Base-by-base conservation (phyloP, 2,797 vertebrate genomes). In the Epinephelus awoara region DNA sequence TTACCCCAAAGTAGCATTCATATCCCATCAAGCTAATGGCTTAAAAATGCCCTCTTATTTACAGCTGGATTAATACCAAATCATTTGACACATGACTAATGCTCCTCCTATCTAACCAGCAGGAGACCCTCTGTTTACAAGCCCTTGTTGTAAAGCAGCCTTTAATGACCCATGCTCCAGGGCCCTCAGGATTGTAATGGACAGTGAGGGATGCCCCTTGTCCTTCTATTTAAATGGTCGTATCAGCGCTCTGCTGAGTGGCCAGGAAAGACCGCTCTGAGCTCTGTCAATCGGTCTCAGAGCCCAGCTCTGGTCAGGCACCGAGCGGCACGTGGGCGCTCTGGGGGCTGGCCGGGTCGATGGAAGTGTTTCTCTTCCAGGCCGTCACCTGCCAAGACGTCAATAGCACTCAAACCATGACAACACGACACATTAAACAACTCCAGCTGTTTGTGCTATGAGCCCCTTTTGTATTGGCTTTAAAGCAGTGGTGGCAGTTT, bases 291-390 rank as follows among this genome's bases (percentile, higher is more conserved):
- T 18, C 1, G 14, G n/a, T 57, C 44, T 67, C 23, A 27, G 25
- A 25, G 46, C 25, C 4, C 8, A 1, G 21, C 51, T 21, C 38
- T 38, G 62, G 71, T 50, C 46, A 49, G 47, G 44, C 62, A 62
- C 57, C 3, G 2, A 72, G 79, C 19, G 2, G 49, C 68, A 54
- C 51, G 52, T 63, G 7, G 1, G 21, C 7, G 15, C 86, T 67
- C 52, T 5, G 63, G 75, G 75, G 75, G 23, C 40, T 49, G 6
- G 51, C 54, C 18, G 11, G 84, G 73, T 92, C 77, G 64, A 90
- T 92, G 59, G 11, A 76, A 81, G 57, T 62, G 67, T 86, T 89
- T 75, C 73, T 78, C 78, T 68, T 82, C 23, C 57, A 49, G 64
- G 52, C 72, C 54, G 40, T 82, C 69, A 67, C 83, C 82, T 67